These are phyloP conservation scores for Labeo rohita DNA, from an alignment of 2,113 vertebrate genomes.

Conservation along the genomic window DNA sequence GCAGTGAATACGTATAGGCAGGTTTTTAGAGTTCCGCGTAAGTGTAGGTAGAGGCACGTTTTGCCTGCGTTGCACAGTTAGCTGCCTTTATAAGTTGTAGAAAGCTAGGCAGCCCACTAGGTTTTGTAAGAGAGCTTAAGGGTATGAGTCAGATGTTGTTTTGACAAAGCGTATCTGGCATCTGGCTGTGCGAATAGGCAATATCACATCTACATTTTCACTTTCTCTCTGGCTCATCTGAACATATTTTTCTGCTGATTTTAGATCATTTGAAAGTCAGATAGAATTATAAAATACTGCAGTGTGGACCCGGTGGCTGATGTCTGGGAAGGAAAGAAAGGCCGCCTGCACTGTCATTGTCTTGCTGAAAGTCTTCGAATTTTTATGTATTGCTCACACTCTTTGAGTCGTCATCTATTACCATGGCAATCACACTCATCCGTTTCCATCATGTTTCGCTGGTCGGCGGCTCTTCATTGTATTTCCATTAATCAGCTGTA, in stretches of 20 bases:
- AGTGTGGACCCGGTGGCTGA: background rate
- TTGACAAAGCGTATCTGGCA: conserved; percentile 22
- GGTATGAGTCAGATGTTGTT: conserved; percentile 14
- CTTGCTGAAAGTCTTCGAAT: conserved; percentile 26
- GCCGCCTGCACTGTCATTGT: background rate
- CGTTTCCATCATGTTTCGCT: conserved; percentile 48
- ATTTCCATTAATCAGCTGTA: conserved; percentile 25
- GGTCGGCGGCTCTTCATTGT: conserved; percentile 49
- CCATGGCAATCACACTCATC: conserved; percentile 56
- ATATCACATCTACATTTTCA: conserved; percentile 23
- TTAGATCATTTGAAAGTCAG: background rate
- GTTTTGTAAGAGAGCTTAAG: background rate
- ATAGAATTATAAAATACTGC: background rate
- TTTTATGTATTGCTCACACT: background rate
- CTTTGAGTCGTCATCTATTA: conserved; percentile 62
- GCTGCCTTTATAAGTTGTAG: background rate
- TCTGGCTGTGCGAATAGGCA: conserved; percentile 8
- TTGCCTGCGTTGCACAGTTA: background rate
- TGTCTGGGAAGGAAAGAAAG: background rate
- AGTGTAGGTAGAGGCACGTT: background rate
- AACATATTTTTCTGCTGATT: conserved; percentile 1
- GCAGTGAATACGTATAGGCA: background rate
- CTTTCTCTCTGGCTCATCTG: background rate
- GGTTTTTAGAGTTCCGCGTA: background rate
- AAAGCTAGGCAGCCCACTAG: background rate